Percentiles rank a stretch among this genome's conserved stretches.
Evolutionary conservation across 1,140 invertebrate genomes (phyloP).

Genomic region (Tetranychus cinnabarinus): DNA sequence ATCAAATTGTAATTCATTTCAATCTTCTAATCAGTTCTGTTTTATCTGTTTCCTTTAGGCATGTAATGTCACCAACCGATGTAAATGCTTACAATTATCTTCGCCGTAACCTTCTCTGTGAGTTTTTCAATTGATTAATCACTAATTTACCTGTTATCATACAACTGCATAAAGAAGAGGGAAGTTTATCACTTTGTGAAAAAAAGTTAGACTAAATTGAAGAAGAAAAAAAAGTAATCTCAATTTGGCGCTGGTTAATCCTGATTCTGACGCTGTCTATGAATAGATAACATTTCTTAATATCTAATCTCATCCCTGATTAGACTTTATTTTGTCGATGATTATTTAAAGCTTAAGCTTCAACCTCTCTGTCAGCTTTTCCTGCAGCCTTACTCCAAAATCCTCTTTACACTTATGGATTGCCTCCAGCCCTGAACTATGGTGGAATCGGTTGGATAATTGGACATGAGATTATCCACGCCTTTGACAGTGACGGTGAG

Average conservation of each 20-base stretch:
- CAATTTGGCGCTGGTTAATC: no score
- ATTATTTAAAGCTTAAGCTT: no score
- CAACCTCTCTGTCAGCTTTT: neutral
- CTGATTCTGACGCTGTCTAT: no score
- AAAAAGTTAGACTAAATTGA: no score
- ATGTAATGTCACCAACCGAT: neutral
- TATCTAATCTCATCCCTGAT: no score
- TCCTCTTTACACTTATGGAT: neutral
- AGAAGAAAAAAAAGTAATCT: no score
- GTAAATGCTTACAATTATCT: neutral
- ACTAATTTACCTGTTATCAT: neutral
- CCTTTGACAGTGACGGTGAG: conserved; percentile 28
- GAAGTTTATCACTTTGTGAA: no score
- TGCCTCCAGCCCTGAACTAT: conserved; percentile 23
- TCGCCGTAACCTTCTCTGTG: neutral
- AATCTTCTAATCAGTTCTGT: no score
- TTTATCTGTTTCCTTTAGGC: neutral
- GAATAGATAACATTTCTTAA: no score
- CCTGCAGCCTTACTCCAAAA: neutral
- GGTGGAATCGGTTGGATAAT: conserved; percentile 16
- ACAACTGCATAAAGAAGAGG: neutral
- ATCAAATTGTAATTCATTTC: no score
- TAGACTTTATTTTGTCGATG: no score
- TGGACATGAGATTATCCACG: conserved; percentile 23
- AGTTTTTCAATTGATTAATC: neutral